These are phyloP conservation scores for Venusia cambrica DNA, from an alignment of 2,888 invertebrate species.

Conservation along the genomic window DNA sequence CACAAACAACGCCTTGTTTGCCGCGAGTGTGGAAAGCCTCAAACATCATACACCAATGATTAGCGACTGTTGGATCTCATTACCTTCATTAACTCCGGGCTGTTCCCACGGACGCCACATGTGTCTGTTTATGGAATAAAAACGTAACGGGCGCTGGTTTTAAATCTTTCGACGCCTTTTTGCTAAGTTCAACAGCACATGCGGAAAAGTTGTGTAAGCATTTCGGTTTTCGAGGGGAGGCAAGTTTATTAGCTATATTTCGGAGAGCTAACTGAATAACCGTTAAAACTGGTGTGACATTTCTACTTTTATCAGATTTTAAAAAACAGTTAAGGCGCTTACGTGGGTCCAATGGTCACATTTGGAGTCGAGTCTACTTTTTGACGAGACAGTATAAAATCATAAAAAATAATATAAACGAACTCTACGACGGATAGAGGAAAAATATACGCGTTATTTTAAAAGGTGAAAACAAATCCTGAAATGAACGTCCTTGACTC, in stretches of 20 bases:
- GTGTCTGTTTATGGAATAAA: conserved; percentile 57
- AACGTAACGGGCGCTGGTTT: conserved; percentile 45
- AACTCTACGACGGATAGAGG: too few relatives aligned
- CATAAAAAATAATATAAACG: too few relatives aligned
- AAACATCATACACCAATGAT: conserved; percentile 41
- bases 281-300: conserved; percentile 5
- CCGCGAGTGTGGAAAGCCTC: conserved; percentile 22
- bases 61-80: conserved; percentile 62
- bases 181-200: conserved; percentile 27
- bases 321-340: too few relatives aligned
- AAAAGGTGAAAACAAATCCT: too few relatives aligned
- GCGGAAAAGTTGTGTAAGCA: conserved; percentile 41
- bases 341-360: too few relatives aligned
- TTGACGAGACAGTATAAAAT: too few relatives aligned
- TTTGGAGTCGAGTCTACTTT: too few relatives aligned
- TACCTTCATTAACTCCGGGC: conserved; percentile 52
- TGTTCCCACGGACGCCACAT: conserved; percentile 69
- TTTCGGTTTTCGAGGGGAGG: conserved; percentile 27
- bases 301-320: conserved; percentile 1
- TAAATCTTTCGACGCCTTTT: conserved; percentile 62
- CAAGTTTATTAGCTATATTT: too few relatives aligned
- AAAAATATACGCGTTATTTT: too few relatives aligned
- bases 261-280: conserved; percentile 1
- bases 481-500: too few relatives aligned
- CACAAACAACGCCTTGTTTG: conserved; percentile 24